Evolutionary conservation across 1,140 invertebrate species (phyloP).

Genomic region (Caenorhabditis elegans): WBcel235 BX284603.4:4924001-4924500

Average conservation of each 20-base stretch:
- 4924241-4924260: not conserved
- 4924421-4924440: not conserved
- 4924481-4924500: slow-evolving; percentile 28
- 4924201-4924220: not conserved
- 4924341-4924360: not conserved
- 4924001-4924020: not conserved
- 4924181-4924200: no score
- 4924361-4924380: not conserved
- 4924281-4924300: not conserved
- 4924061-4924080: slow-evolving; percentile 31
- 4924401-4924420: not conserved
- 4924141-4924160: not conserved
- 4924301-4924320: not conserved
- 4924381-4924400: not conserved
- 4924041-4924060: not conserved
- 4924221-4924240: not conserved
- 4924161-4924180: not conserved
- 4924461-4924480: not conserved
- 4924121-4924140: not conserved
- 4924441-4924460: slow-evolving; percentile 11
- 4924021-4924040: not conserved
- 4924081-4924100: not conserved
- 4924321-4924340: not conserved
- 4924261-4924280: not conserved
- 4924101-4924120: not conserved